phyloP scores from a whole-genome alignment of 2,113 vertebrate genomes.

The Callopanchax toddi region DNA sequence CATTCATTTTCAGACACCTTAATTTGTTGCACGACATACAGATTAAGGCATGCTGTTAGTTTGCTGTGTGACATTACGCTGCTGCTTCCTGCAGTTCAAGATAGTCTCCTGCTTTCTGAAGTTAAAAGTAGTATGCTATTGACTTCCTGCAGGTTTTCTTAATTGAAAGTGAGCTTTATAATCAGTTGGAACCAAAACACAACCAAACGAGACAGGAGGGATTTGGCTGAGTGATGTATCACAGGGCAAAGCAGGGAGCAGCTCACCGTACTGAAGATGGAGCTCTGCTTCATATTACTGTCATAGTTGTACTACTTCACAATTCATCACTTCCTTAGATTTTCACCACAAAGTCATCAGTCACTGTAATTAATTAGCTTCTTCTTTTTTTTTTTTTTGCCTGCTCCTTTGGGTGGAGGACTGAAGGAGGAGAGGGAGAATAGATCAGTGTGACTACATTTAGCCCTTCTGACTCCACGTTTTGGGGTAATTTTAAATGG shows the following conservation, averaged over 20 bases:
- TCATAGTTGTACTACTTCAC: constrained; percentile 40
- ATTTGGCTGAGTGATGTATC: constrained; percentile 25
- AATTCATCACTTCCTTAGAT: constrained; percentile 60
- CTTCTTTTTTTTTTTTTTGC: constrained; percentile 31
- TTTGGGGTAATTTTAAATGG: background rate
- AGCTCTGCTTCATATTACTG: constrained; percentile 60
- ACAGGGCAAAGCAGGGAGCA: constrained; percentile 18
- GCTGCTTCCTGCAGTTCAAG: constrained; percentile 1
- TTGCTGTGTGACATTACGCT: constrained; percentile 1
- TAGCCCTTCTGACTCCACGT: background rate
- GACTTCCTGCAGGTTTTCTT: constrained; percentile 9
- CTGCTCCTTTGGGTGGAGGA: constrained; percentile 28
- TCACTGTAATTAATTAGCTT: constrained; percentile 68
- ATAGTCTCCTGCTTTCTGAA: background rate
- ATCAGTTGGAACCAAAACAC: constrained; percentile 10
- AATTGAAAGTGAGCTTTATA: constrained; percentile 1
- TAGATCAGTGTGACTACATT: constrained; percentile 17
- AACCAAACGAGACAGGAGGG: background rate
- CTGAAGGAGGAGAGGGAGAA: constrained; percentile 23
- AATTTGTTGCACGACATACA: constrained; percentile 39
- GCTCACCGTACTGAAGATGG: constrained; percentile 25
- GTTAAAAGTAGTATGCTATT: constrained; percentile 6
- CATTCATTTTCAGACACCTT: constrained; percentile 30
- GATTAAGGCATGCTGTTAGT: constrained; percentile 5
- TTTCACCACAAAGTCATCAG: constrained; percentile 48